A percentile compares a stretch with the other conserved stretches of the same genome.
Evolutionary conservation across 1,140 invertebrate genomes (phyloP).

Genomic region (Euwallacea fornicatus): DNA sequence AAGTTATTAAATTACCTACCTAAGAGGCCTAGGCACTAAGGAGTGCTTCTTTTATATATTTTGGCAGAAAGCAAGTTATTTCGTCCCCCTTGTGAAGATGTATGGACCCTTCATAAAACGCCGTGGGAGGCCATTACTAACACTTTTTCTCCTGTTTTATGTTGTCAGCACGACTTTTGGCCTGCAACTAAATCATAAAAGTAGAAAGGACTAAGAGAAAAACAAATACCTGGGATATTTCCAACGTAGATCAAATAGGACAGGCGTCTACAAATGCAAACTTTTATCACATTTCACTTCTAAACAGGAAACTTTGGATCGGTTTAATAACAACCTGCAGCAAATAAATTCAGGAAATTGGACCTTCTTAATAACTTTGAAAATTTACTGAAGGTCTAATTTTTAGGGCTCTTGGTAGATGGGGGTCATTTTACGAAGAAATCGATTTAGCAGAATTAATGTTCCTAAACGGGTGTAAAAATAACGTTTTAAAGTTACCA

Average conservation of each 20-base stretch:
- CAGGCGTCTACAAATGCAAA: too few relatives aligned
- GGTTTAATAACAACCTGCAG: too few relatives aligned
- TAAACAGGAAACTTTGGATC: too few relatives aligned
- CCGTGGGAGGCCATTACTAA: slow-evolving; percentile 13
- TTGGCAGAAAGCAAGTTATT: too few relatives aligned
- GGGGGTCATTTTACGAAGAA: slow-evolving; percentile 17
- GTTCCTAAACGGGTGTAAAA: slow-evolving; percentile 21
- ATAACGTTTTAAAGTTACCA: slow-evolving; percentile 19
- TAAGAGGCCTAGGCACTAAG: too few relatives aligned
- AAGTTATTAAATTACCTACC: too few relatives aligned
- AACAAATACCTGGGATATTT: slow-evolving; percentile 6
- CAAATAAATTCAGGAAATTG: too few relatives aligned
- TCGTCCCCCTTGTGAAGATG: neutral
- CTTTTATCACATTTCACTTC: too few relatives aligned
- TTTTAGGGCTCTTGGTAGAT: too few relatives aligned
- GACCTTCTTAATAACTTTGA: too few relatives aligned
- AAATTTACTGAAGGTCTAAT: too few relatives aligned
- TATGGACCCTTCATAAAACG: slow-evolving; percentile 7
- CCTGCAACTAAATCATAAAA: slow-evolving; percentile 18
- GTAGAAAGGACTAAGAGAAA: neutral
- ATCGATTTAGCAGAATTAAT: slow-evolving; percentile 29
- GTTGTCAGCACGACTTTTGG: slow-evolving; percentile 23
- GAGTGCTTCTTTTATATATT: too few relatives aligned
- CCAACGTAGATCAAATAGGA: neutral
- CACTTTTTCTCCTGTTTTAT: slow-evolving; percentile 24